phyloP scores from a whole-genome alignment of 2,888 invertebrate genomes.

The Meloe dianella region DNA sequence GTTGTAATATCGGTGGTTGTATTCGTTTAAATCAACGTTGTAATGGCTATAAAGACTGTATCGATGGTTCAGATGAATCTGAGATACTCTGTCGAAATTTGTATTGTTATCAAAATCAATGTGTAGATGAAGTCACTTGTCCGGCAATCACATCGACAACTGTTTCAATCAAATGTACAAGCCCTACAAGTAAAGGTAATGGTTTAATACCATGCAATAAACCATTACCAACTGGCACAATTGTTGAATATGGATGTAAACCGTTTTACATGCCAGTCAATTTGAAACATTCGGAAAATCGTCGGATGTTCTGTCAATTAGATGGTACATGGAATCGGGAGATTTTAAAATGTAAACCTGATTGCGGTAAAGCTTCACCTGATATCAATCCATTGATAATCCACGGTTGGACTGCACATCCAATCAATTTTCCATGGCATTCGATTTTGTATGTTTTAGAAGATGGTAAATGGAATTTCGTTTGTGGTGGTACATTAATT shows the following conservation, averaged over 20 bases:
- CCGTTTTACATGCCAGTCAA: constrained; percentile 50
- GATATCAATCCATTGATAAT: constrained; percentile 55
- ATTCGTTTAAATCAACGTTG: constrained; percentile 35
- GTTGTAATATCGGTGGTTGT: constrained; percentile 42
- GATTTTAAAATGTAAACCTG: constrained; percentile 49
- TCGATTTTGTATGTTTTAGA: constrained; percentile 61
- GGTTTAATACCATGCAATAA: constrained; percentile 52
- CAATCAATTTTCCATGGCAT: constrained; percentile 65
- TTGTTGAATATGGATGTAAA: constrained; percentile 52
- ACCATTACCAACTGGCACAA: constrained; percentile 52
- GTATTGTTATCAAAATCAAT: background rate
- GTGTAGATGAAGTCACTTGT: constrained; percentile 30
- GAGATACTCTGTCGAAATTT: constrained; percentile 32
- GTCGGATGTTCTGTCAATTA: constrained; percentile 51
- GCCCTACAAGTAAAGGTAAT: constrained; percentile 40
- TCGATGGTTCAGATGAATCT: constrained; percentile 42
- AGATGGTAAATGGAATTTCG: constrained; percentile 58
- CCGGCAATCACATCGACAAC: constrained; percentile 41
- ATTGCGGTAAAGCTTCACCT: constrained; percentile 21
- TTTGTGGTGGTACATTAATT: constrained; percentile 65
- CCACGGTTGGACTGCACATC: constrained; percentile 54
- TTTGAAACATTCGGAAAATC: constrained; percentile 40
- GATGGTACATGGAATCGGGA: constrained; percentile 58
- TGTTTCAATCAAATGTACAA: constrained; percentile 46
- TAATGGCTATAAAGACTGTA: constrained; percentile 40